A percentile compares a stretch with the other conserved stretches of the same genome.
These are phyloP conservation scores for Platypus cylindrus DNA, from an alignment of 2,888 invertebrate species.

Conservation along the genomic window DNA sequence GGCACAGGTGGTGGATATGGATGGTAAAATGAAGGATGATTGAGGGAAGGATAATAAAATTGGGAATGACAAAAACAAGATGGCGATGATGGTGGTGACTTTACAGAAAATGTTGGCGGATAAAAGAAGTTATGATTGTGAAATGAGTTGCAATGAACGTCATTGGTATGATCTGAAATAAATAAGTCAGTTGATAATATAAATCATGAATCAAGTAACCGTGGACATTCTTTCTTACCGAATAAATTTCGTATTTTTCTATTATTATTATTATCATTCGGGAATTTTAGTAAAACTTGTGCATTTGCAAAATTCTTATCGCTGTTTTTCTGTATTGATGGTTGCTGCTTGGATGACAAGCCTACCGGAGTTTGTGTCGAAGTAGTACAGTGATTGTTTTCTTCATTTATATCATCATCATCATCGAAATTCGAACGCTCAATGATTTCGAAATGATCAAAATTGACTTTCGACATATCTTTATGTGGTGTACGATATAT, in stretches of 20 bases:
- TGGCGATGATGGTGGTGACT: too few species aligned
- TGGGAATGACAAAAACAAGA: too few species aligned
- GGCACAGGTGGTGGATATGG: constrained; percentile 16
- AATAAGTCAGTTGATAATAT: neutral
- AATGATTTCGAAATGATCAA: constrained; percentile 26
- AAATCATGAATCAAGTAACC: constrained; percentile 2
- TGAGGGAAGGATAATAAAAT: constrained; percentile 3
- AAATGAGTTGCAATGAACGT: neutral
- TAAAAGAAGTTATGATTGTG: constrained; percentile 6
- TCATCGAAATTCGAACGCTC: constrained; percentile 23
- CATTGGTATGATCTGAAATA: neutral
- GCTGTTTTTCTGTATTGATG: neutral
- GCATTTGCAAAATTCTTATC: constrained; percentile 23
- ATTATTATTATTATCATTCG: constrained; percentile 19
- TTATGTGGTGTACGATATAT: constrained; percentile 25
- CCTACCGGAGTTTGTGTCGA: neutral
- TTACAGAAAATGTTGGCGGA: constrained; percentile 4
- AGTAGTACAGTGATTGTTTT: constrained; percentile 3
- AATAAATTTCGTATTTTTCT: too few species aligned
- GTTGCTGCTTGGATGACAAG: neutral
- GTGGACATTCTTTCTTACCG: too few species aligned
- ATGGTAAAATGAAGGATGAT: constrained; percentile 13
- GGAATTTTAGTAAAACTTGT: constrained; percentile 24
- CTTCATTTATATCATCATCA: neutral
- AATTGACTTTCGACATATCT: constrained; percentile 21